Evolutionary conservation across 2,888 invertebrate species (phyloP), one percentile per base, ranked within the genome.

Genomic region (Drosophila anceps): DNA sequence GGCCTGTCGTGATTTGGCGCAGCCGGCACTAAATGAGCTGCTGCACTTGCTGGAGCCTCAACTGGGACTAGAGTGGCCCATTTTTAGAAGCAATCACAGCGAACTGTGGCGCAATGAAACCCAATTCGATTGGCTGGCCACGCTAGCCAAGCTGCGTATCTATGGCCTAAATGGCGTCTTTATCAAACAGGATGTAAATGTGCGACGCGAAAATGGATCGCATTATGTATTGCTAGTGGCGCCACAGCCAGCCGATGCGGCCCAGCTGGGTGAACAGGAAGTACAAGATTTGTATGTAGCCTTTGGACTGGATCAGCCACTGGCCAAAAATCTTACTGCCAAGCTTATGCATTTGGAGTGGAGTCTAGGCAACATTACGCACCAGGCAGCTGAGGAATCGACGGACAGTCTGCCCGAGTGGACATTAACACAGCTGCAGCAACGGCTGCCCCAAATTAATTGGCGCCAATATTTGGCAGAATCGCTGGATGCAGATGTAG

Each of bases 81-180:
- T 91, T 51, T 90, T 90, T 55, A 78, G 76, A 35, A 58, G 62
- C 5, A 78, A 88, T 53, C 80, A 82, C 31, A 81, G 82, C 46
- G 77, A 63, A 4, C 13, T 63, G 24, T 91, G 91, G 91, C 57
- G 63, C 63, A 86, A 87, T 63, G 80, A 73, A 37, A 79, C 79
- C 0, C 60, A 80, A 4, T 91, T 91, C 43, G 88, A 91, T 76
- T 91, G 91, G 91, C 70, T 87, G n/a, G 66, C 65, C 7, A 79
- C 82, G 6, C 46, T 91, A 54, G 90, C 84, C 10, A 69, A 58
- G 31, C 57, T 91, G 65, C 81, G 90, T 8, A 55, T 68, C 24
- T 89, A 87, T 63, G 91, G 89, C 0, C 73, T 91, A 15, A 90
- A 90, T 68, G 87, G 81, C 0, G 68, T 88, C 13, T 85, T 91